Evolutionary conservation across 2,888 invertebrate species (phyloP).

Genomic region (Drosophila recens): DNA sequence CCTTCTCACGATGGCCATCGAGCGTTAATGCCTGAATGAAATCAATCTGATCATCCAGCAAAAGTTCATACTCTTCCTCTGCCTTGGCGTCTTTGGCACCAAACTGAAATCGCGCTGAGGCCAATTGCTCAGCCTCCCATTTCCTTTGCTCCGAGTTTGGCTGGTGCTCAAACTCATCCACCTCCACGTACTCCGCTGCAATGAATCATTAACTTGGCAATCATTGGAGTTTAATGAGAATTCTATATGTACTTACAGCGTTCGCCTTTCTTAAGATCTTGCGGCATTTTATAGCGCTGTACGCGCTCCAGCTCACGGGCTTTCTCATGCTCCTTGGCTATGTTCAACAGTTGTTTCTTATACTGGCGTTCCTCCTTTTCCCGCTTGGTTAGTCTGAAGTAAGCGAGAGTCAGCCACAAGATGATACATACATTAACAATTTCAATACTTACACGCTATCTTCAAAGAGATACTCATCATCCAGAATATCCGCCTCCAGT

Average conservation of each 20-base stretch:
- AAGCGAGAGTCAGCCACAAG: not conserved
- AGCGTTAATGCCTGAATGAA: conserved; percentile 96
- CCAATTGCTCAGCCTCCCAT: conserved; percentile 99
- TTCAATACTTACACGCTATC: conserved; percentile 90
- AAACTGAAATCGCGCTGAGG: conserved; percentile 95
- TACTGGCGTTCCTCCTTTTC: conserved; percentile 94
- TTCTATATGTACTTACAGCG: conserved; percentile 85
- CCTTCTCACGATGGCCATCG: conserved; percentile 88
- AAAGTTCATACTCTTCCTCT: conserved; percentile 94
- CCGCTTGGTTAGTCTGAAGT: conserved; percentile 92
- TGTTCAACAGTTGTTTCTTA: conserved; percentile 94
- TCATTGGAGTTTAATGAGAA: not conserved
- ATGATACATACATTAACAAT: too few species aligned
- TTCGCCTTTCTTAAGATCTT: conserved; percentile 92
- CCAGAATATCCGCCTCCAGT: conserved; percentile 96
- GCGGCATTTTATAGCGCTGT: conserved; percentile 97
- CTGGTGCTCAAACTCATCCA: conserved; percentile 93
- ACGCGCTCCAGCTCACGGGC: conserved; percentile 97
- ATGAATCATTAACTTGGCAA: not conserved
- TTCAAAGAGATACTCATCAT: conserved; percentile 98
- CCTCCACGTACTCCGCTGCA: conserved; percentile 91
- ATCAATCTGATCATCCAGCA: conserved; percentile 98
- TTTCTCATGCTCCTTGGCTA: conserved; percentile 98
- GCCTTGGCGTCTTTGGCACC: conserved; percentile 94
- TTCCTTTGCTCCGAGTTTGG: conserved; percentile 95